Conservation (phyloP, 2,113 vertebrate species). For the Syrmaticus mikado region DNA sequence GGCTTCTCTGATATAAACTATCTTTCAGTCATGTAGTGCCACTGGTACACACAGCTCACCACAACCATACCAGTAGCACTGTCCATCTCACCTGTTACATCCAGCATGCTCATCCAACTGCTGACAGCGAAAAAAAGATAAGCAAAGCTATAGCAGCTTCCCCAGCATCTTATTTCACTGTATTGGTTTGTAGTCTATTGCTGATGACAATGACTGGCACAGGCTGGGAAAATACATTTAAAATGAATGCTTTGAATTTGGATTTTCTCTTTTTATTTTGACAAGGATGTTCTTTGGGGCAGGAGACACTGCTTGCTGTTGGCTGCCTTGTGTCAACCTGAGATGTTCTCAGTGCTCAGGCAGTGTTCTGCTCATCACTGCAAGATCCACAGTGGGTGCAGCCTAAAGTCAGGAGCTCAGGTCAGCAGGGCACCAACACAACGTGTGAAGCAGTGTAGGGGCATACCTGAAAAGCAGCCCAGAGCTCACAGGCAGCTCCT, state of each 20-base stretch:
- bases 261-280: neutral
- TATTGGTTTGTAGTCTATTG: neutral
- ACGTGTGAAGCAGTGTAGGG: neutral
- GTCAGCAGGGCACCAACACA: neutral
- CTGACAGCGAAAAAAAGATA: neutral
- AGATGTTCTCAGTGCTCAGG: neutral
- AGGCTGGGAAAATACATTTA: neutral
- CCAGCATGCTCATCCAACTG: neutral
- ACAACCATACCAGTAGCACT: rapidly evolving
- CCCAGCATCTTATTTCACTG: neutral
- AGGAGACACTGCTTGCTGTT: neutral
- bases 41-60: rapidly evolving
- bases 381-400: neutral
- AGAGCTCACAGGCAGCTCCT: neutral
- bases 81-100: neutral
- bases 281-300: neutral
- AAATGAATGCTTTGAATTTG: neutral
- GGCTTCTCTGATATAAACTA: neutral
- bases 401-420: neutral
- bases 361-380: neutral
- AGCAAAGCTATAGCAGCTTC: neutral
- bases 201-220: rapidly evolving
- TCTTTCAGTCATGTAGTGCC: neutral
- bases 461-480: rapidly evolving
- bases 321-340: neutral